These are phyloP conservation scores for Aricia agestis DNA, from an alignment of 1,140 invertebrate species.

Conservation along the genomic window DNA sequence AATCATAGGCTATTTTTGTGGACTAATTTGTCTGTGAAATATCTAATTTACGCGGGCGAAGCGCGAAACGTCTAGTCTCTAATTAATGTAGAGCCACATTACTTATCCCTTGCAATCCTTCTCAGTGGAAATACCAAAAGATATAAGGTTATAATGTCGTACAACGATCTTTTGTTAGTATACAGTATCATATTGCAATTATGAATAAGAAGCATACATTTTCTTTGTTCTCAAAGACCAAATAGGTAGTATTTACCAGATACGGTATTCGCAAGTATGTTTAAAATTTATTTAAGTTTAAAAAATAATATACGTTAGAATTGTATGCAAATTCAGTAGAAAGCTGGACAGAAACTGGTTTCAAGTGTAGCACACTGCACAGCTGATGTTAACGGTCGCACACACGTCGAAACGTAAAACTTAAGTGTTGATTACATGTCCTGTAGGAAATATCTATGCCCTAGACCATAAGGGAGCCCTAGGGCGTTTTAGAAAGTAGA, in stretches of 20 bases:
- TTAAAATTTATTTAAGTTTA: neutral
- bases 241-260: neutral
- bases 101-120: too few species aligned
- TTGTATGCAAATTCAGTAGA: conserved; percentile 6
- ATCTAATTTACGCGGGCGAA: too few species aligned
- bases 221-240: neutral
- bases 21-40: too few species aligned
- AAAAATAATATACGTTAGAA: conserved; percentile 4
- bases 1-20: too few species aligned
- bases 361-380: neutral
- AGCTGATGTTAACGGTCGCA: conserved; percentile 4
- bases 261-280: neutral
- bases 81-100: too few species aligned
- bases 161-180: too few species aligned
- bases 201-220: neutral
- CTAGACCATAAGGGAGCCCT: neutral
- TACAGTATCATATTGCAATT: too few species aligned
- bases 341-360: conserved; percentile 6
- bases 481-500: neutral
- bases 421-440: neutral
- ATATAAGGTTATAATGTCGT: too few species aligned
- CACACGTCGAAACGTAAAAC: neutral
- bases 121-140: too few species aligned
- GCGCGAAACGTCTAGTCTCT: too few species aligned
- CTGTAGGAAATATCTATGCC: neutral